Base-by-base conservation (phyloP, 92 coral and sea anemone species). In the Porites rus region DNA sequence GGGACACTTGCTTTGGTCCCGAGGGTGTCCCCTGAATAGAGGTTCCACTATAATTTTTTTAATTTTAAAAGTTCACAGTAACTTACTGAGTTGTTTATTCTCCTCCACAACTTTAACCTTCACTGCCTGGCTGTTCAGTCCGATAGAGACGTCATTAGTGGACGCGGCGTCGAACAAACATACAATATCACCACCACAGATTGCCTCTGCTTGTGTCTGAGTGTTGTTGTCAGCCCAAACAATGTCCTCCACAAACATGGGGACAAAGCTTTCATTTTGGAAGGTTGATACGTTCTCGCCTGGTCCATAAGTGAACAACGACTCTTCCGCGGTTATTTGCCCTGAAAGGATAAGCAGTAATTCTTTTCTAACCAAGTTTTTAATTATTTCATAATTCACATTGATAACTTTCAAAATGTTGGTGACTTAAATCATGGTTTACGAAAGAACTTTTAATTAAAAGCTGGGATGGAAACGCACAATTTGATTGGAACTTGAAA, bases 141-240 rank as follows among this genome's bases (percentile, higher is more conserved):
- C 98, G 68, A 94, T 69, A 50, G 90, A 64, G 21, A 87, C 84
- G 80, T 89, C 93, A 16, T 91, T 90, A 31, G 98, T 94, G 6
- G 91, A 86, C 8, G 98, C 98, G 21, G 91, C 87, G 54, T 94
- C 98, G 66, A 92, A 94, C 86, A 94, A 67, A 61, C 98, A 94
- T 50, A 74, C 87, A 0, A 31, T 76, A 61, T 94, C 88, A 14
- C 69, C 88, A 1, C 84, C 92, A 74, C 98, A 94, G 1, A 58
- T 62, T 12, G 19, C 73, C 19, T n/a, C 16, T 7, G 98, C 98
- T 25, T 59, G 78, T 7, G 17, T 43, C 79, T 53, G 66, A 38
- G 91, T 50, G 25, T 88, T 62, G 10, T 60, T 82, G 66, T 85
- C 91, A 16, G 79, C 51, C 76, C 91, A 94, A 5, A 77, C 58